A percentile compares a stretch with the other conserved stretches of the same genome.
These are phyloP conservation scores for Macaria liturata DNA, from an alignment of 2,888 invertebrate species.

Conservation along the genomic window DNA sequence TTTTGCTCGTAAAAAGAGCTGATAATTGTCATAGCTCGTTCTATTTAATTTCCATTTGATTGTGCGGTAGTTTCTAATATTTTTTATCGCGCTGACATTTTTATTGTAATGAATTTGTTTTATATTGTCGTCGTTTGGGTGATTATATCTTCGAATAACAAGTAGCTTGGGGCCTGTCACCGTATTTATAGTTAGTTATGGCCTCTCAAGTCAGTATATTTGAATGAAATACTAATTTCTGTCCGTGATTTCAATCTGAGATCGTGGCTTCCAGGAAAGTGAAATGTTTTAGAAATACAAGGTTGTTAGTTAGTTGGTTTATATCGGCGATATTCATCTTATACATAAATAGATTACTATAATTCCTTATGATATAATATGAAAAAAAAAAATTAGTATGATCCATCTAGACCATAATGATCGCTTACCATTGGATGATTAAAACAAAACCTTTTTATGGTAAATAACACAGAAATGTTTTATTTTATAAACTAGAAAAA, in stretches of 20 bases:
- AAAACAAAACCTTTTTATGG: too few species aligned
- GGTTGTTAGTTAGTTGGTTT: background rate
- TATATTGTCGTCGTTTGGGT: constrained; percentile 40
- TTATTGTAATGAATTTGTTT: constrained; percentile 78
- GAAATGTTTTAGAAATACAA: too few species aligned
- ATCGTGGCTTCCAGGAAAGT: background rate
- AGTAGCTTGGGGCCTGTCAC: constrained; percentile 25
- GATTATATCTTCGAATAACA: constrained; percentile 32
- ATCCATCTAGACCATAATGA: too few species aligned
- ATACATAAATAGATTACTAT: too few species aligned
- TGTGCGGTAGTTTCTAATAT: constrained; percentile 57
- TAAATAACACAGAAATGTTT: too few species aligned
- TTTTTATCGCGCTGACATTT: constrained; percentile 64
- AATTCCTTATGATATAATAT: too few species aligned
- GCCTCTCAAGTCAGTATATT: constrained; percentile 16
- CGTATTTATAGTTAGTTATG: constrained; percentile 23
- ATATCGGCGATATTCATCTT: too few species aligned
- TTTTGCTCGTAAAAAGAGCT: constrained; percentile 71
- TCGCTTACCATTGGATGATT: too few species aligned
- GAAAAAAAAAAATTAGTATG: too few species aligned
- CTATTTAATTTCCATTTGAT: constrained; percentile 75
- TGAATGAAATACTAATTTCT: constrained; percentile 9
- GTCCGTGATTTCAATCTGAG: constrained; percentile 11
- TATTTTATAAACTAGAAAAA: too few species aligned
- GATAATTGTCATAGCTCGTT: constrained; percentile 72